A percentile compares a stretch with the other conserved stretches of the same genome.
Evolutionary conservation across 2,888 invertebrate genomes (phyloP).

Genomic region (Lordiphosa fenestrarum): DNA sequence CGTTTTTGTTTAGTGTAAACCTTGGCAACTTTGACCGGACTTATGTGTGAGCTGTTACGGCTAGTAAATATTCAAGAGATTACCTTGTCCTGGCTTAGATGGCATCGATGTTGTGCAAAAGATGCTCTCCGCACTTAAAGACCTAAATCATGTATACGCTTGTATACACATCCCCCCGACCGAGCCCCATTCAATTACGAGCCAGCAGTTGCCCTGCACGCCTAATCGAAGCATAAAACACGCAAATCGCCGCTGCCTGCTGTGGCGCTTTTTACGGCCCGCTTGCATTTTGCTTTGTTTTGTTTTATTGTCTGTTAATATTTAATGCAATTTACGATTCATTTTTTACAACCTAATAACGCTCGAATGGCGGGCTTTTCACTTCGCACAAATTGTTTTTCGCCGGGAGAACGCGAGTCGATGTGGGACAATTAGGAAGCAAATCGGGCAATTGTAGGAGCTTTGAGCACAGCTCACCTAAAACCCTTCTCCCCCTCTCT

Average conservation of each 20-base stretch:
- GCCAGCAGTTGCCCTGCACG: constrained; percentile 14
- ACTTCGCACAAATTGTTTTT: constrained; percentile 26
- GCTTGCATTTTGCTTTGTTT: constrained; percentile 39
- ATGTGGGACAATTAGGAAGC: constrained; percentile 3
- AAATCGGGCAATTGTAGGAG: too few species aligned
- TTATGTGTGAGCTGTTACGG: constrained; percentile 14
- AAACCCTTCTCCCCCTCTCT: not conserved
- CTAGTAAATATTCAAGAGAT: constrained; percentile 58
- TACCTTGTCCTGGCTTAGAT: too few species aligned
- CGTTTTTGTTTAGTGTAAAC: too few species aligned
- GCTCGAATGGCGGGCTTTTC: constrained; percentile 18
- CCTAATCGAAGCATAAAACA: constrained; percentile 69
- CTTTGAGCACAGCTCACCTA: too few species aligned
- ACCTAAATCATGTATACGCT: too few species aligned
- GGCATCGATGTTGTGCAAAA: too few species aligned
- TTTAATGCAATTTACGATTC: constrained; percentile 73
- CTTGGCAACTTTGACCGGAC: too few species aligned
- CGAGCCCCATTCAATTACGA: constrained; percentile 8
- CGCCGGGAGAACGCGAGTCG: constrained; percentile 22
- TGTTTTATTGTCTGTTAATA: constrained; percentile 72
- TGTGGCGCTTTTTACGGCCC: constrained; percentile 47
- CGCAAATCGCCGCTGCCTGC: constrained; percentile 53
- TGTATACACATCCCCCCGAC: not conserved
- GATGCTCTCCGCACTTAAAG: too few species aligned
- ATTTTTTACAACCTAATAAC: constrained; percentile 73